A percentile compares a stretch with the other conserved stretches of the same genome.
Evolutionary conservation across 2,113 vertebrate species (phyloP).

Genomic region (Perca flavescens): DNA sequence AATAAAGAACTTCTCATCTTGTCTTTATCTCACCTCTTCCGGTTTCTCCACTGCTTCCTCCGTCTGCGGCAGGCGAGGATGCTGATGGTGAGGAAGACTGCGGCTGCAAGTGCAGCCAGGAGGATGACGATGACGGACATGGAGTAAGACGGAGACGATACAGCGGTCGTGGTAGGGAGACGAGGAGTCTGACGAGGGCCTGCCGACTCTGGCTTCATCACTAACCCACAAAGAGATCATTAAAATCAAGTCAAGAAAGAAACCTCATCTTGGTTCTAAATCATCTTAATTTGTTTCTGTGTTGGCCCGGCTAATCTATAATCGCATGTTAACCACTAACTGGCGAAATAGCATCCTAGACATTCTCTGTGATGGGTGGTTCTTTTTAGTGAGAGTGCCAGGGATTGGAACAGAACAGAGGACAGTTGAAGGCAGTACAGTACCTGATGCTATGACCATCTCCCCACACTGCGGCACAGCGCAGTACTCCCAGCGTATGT

Average conservation of each 20-base stretch:
- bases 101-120: conserved; percentile 87
- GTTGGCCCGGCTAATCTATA: background rate
- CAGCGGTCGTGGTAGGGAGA: conserved; percentile 70
- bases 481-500: conserved; percentile 92
- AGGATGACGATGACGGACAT: conserved; percentile 93
- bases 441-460: conserved; percentile 65
- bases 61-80: conserved; percentile 87
- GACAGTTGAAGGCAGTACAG: conserved; percentile 12
- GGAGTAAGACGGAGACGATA: conserved; percentile 89
- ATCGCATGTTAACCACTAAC: background rate
- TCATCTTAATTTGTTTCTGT: background rate
- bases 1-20: background rate
- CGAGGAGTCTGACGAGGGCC: conserved; percentile 79
- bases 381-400: background rate
- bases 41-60: conserved; percentile 89
- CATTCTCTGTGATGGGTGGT: background rate
- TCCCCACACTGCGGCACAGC: conserved; percentile 84
- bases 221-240: conserved; percentile 67
- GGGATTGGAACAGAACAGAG: background rate
- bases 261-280: background rate
- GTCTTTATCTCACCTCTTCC: conserved; percentile 86
- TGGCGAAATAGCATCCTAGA: background rate
- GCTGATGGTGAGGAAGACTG: conserved; percentile 82
- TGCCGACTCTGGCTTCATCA: conserved; percentile 75
- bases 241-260: background rate